Percentiles rank a stretch among this genome's conserved stretches.
Evolutionary conservation across 2,888 invertebrate species (phyloP).

Genomic region (Laspeyria flexula): DNA sequence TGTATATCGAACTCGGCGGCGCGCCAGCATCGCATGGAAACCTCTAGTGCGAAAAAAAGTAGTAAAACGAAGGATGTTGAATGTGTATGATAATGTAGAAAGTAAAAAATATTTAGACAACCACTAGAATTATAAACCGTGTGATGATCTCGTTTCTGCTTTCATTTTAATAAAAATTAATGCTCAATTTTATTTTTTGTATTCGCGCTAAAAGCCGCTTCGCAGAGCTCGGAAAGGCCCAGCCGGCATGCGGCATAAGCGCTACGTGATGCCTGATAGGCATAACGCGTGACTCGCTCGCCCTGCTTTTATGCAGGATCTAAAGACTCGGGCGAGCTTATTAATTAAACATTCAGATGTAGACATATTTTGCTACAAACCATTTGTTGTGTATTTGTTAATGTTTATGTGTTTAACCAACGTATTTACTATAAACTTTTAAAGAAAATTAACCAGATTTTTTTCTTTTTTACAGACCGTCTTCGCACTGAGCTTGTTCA

Average conservation of each 20-base stretch:
- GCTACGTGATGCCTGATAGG: slow-evolving; percentile 65
- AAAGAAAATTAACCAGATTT: slow-evolving; percentile 17
- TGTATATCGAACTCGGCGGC: slow-evolving; percentile 39
- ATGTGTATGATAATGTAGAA: slow-evolving; percentile 48
- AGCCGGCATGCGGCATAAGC: no score
- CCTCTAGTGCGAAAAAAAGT: slow-evolving; percentile 27
- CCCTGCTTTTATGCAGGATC: slow-evolving; percentile 80
- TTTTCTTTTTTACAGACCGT: slow-evolving; percentile 68
- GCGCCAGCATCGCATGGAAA: slow-evolving; percentile 36
- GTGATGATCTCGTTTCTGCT: slow-evolving; percentile 49
- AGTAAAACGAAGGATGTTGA: slow-evolving; percentile 39
- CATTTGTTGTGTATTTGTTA: slow-evolving; percentile 18
- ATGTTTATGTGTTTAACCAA: neutral
- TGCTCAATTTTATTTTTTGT: slow-evolving; percentile 42
- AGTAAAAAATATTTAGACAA: slow-evolving; percentile 46
- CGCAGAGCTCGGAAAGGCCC: slow-evolving; percentile 16
- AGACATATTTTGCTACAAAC: slow-evolving; percentile 45
- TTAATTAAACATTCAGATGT: slow-evolving; percentile 72
- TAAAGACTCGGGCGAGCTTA: slow-evolving; percentile 66
- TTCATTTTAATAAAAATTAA: slow-evolving; percentile 47
- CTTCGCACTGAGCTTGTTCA: slow-evolving; percentile 29
- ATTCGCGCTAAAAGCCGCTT: slow-evolving; percentile 27
- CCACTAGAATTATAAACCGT: slow-evolving; percentile 49
- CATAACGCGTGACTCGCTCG: slow-evolving; percentile 79
- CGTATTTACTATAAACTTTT: neutral